Evolutionary conservation across 2,113 vertebrate species (phyloP).

Genomic region (Eudyptes chrysolophus): DNA sequence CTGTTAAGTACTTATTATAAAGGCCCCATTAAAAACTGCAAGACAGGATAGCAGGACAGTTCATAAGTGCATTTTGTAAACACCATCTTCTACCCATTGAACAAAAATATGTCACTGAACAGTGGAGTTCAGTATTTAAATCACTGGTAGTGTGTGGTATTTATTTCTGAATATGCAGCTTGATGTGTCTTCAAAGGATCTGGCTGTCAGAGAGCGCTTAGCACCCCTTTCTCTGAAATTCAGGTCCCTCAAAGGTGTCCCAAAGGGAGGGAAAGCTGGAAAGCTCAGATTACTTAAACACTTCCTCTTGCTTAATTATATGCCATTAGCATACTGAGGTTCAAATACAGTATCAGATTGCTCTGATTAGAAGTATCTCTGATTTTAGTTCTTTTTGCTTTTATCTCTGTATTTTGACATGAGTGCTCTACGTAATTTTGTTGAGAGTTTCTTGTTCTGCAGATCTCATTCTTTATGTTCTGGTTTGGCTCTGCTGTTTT

Average conservation of each 20-base stretch:
- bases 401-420: neutral
- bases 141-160: neutral
- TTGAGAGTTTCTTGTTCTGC: neutral
- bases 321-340: neutral
- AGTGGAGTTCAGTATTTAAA: neutral
- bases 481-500: neutral
- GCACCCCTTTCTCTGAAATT: neutral
- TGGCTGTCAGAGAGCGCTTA: neutral
- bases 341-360: neutral
- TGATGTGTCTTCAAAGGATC: constrained; percentile 6
- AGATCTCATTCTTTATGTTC: neutral
- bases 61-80: neutral
- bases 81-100: neutral
- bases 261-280: neutral
- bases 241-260: neutral
- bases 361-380: neutral
- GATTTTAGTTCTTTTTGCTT: neutral
- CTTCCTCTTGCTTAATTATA: neutral
- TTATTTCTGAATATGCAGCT: neutral
- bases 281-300: neutral
- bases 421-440: neutral
- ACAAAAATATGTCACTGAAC: neutral
- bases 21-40: neutral
- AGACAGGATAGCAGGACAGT: neutral
- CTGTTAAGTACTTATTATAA: neutral